Evolutionary conservation across 2,113 vertebrate species (phyloP), one percentile per base, ranked within the genome.

Genomic region (Syngnathus typhle): DNA sequence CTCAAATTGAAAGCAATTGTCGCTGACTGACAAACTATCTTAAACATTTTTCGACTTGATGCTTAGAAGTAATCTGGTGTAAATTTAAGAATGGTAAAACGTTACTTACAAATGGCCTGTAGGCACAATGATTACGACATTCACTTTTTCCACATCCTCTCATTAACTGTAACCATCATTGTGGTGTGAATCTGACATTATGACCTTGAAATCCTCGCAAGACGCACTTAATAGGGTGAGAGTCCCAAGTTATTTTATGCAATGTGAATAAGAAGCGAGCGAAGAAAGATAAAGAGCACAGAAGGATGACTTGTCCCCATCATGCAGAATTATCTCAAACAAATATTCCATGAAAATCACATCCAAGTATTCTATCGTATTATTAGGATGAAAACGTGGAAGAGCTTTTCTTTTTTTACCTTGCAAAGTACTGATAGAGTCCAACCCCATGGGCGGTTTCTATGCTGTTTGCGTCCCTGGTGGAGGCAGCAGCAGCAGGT

Each of bases 241-340:
- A 79, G 64, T 71, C 38, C 58, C 59, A 82, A 84, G 80, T 76
- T 68, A 63, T 52, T 71, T 89, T 85, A 86, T 52, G 73, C 72
- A 88, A 88, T 18, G 10, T 66, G 44, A 18, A 60, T 69, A 59
- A 56, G 41, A 36, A 68, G 69, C 47, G 63, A 79, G 49, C 58
- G 70, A 60, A 69, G 37, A 32, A 32, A 32, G 27, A 32, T 32
- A 32, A 32, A 32, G 27, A 32, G 27, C 27, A 32, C 27, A 32
- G 27, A 32, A 32, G 62, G 74, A 72, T 71, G 44, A 66, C 18
- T 61, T 36, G 67, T 6, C 18, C 65, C 10, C 16, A 18, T 16
- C 13, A 15, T 7, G 16, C 19, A 60, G 0, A 61, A 43, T 21
- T 3, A 23, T 12, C n/a, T 18, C n/a, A 19, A 61, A 43, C n/a